Evolutionary conservation across 2,888 invertebrate species (phyloP), one percentile per base, ranked within the genome.

Genomic region (Plemyria rubiginata): DNA sequence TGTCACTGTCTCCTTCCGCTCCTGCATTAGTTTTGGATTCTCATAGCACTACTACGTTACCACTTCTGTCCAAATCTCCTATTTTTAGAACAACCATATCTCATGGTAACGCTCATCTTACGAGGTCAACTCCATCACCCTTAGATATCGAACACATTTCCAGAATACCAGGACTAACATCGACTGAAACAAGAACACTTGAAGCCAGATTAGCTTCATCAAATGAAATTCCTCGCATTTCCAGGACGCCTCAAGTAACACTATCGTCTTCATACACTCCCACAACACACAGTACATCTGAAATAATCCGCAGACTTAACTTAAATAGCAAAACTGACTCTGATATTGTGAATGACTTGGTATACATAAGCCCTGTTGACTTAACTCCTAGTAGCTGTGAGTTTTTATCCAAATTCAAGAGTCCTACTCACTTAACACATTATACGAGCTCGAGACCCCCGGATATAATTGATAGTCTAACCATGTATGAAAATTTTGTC

Each of bases 401-500:
- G 70, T 85, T 82, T 71, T 79, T 84, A 66, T 70, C 81, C 22
- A 84, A 84, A 68, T 84, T 84, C 62, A 84, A 77, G 68, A 76
- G 79, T 57, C 74, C 82, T n/a, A 75, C 79, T 28, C 70, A 79
- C 55, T 66, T 77, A 45, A 73, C 76, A 65, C 65, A 72, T 64
- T 53, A 78, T 53, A 52, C 80, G 41, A 71, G 68, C 53, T 70
- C 76, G 49, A 85, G 89, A 71, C 87, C 88, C 40, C 89, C 88
- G 58, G 92, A 92, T 75, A 88, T 93, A 54, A 92, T 93, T 29
- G 92, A 92, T 69, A 91, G 86, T 74, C 86, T 92, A 68, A 83
- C 87, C 43, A 92, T 86, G 88, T 90, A 89, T 73, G 89, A 89
- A 52, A 90, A 92, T 77, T 92, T 93, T 84, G 87, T 92, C 64